phyloP scores from a whole-genome alignment of 2,113 vertebrate genomes.

The Gobio gobio region DNA sequence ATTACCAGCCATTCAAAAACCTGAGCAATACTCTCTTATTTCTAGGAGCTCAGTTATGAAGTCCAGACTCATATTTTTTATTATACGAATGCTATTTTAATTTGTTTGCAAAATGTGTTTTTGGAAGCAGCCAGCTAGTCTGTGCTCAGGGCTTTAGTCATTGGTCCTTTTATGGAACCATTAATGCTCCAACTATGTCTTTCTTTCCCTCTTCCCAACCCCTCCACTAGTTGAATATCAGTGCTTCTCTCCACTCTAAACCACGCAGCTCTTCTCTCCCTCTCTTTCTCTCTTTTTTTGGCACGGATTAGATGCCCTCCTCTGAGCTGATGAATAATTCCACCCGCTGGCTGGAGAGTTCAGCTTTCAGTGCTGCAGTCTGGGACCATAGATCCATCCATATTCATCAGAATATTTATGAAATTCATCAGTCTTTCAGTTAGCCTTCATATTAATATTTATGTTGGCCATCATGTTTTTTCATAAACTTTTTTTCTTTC shows the following conservation, averaged over 20 bases:
- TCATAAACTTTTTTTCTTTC: neutral
- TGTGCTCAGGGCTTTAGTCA: neutral
- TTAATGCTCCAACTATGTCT: neutral
- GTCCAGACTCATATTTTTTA: neutral
- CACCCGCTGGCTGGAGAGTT: slow-evolving; percentile 38
- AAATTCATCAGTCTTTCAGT: slow-evolving; percentile 35
- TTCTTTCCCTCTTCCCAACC: neutral
- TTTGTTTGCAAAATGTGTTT: slow-evolving; percentile 12
- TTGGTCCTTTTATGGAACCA: neutral
- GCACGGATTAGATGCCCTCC: slow-evolving; percentile 35
- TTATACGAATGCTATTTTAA: neutral
- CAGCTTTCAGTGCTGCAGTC: neutral
- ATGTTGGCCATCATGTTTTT: neutral
- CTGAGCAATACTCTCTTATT: neutral
- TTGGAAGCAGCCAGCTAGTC: neutral
- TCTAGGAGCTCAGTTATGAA: neutral
- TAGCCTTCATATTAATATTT: slow-evolving; percentile 35
- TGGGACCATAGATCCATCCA: slow-evolving; percentile 34
- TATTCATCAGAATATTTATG: slow-evolving; percentile 42
- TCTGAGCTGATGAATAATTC: slow-evolving; percentile 46
- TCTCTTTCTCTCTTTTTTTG: neutral
- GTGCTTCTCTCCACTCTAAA: slow-evolving; percentile 15
- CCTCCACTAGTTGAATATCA: slow-evolving; percentile 9
- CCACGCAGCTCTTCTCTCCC: neutral
- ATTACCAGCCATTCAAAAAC: neutral